Evolutionary conservation across 2,113 vertebrate genomes (phyloP), one percentile per base, ranked within the genome.

Genomic region (Toxotes chatareus): DNA sequence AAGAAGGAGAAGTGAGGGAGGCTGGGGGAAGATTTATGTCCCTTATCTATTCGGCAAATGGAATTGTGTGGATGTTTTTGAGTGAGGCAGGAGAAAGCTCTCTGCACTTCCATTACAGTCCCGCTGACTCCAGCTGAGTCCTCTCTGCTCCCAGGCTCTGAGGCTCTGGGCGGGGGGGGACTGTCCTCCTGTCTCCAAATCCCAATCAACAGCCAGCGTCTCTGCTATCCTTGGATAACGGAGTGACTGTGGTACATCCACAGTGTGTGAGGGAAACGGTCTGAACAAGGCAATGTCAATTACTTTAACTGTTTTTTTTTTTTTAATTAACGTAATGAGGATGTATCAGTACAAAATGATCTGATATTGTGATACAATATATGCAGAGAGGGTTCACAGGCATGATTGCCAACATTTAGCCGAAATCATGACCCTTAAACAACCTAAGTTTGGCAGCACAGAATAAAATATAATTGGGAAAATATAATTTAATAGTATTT

Each of bases 21-120:
- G 73, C 16, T 40, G 27, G 9, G 51, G 23, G 21, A 36, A 77
- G 86, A 89, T 93, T 86, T 86, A 89, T 89, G 85, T 83, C 57
- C 36, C 68, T 23, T 40, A 87, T 90, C 73, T 86, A 59, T 80
- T 85, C 75, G 77, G 80, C 64, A 86, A 88, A 89, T 82, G 64
- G 73, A 47, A 68, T 65, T 79, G 66, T 82, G 74, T 72, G 80
- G 79, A 65, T 84, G 73, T 79, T 91, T 27, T 85, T 69, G 60
- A 80, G 78, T 75, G 64, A 77, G 49, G 69, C 70, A 65, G 47
- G 78, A 67, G 65, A 85, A 89, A 80, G 60, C 64, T 65, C 56
- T 87, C 59, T 86, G 67, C 66, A 67, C 63, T 84, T 82, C 38
- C 64, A 86, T 88, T 87, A 75, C 66, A 67, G 55, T 61, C 44